These are phyloP conservation scores for Pachypeltis micranthus DNA, from an alignment of 1,140 invertebrate species.

Conservation along the genomic window DNA sequence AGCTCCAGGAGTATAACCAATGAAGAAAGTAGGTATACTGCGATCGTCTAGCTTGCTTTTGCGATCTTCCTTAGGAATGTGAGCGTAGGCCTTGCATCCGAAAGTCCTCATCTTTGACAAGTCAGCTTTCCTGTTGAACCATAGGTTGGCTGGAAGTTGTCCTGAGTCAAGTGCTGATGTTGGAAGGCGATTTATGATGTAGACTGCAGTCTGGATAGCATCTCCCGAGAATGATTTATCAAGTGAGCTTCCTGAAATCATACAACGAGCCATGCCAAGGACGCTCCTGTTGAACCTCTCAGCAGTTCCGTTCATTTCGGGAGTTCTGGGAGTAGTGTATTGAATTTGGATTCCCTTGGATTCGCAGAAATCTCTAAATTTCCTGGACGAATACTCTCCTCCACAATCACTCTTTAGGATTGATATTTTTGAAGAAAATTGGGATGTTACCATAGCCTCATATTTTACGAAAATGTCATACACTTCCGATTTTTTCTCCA, in stretches of 20 bases:
- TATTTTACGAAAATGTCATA: neutral
- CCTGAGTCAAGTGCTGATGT: neutral
- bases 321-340: slow-evolving; percentile 9
- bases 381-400: slow-evolving; percentile 1
- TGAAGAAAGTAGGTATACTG: neutral
- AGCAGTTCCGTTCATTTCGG: neutral
- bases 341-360: neutral
- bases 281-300: neutral
- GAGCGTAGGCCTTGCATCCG: slow-evolving; percentile 17
- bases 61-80: slow-evolving; percentile 5
- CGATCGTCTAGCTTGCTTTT: neutral
- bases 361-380: neutral
- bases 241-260: neutral
- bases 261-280: neutral
- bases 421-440: neutral
- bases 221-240: neutral
- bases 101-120: slow-evolving; percentile 24
- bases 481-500: neutral
- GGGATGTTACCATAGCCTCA: neutral
- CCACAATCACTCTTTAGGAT: neutral
- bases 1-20: neutral
- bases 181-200: neutral
- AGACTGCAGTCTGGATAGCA: neutral
- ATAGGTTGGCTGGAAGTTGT: slow-evolving; percentile 16
- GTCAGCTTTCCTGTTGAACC: slow-evolving; percentile 22